phyloP scores from a whole-genome alignment of 1,140 invertebrate genomes.

The Hesperophylax magnus region DNA sequence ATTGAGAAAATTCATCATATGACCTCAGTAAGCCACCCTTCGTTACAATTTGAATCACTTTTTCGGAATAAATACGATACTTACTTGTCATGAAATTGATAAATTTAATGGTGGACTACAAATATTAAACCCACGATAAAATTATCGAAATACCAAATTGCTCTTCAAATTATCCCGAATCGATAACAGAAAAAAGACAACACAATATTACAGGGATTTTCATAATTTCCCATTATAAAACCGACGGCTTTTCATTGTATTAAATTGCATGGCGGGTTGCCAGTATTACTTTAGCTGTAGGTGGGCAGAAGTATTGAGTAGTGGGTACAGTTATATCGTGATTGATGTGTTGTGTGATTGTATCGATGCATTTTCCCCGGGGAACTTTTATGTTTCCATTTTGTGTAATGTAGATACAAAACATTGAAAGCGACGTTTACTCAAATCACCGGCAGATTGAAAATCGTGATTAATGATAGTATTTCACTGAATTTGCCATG shows the following conservation, averaged over 20 bases:
- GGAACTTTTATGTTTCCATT: conserved; percentile 1
- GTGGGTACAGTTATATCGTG: conserved; percentile 3
- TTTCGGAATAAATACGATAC: no score
- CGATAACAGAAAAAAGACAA: no score
- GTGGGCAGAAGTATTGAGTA: no score
- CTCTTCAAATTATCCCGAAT: no score
- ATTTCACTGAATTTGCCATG: neutral
- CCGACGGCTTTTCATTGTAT: neutral
- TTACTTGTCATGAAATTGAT: no score
- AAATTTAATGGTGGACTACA: no score
- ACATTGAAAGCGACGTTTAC: conserved; percentile 8
- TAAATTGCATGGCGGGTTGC: conserved; percentile 1
- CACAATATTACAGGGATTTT: no score
- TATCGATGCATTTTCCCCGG: conserved; percentile 16
- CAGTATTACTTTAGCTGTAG: neutral
- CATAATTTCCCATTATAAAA: neutral
- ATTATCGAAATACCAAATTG: no score
- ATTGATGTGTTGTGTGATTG: conserved; percentile 27
- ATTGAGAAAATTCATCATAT: no score
- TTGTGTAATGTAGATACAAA: conserved; percentile 13
- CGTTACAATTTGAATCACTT: no score
- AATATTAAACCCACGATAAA: no score
- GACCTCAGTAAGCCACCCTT: no score
- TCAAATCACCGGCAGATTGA: conserved; percentile 20
- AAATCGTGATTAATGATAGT: conserved; percentile 8